phyloP scores from a whole-genome alignment of 30 jellyfish, hydroid and myxozoan species.

The Turritopsis dohrnii region DNA sequence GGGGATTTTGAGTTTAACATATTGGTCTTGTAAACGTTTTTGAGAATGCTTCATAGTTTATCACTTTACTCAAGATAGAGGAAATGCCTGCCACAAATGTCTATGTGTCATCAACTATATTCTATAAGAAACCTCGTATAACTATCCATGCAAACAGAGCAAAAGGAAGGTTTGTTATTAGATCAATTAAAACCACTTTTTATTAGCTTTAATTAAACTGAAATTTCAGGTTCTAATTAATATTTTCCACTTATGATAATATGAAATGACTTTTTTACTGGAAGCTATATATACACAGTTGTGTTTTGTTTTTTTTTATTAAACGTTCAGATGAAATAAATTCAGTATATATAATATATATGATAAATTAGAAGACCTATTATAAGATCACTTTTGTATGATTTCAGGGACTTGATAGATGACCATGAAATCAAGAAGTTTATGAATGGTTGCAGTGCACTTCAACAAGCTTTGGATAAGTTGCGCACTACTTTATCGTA shows the following conservation, averaged over 20 bases:
- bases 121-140: not conserved
- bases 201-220: not conserved
- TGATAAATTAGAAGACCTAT: too few relatives aligned
- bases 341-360: too few relatives aligned
- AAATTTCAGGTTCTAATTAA: not conserved
- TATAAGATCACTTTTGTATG: too few relatives aligned
- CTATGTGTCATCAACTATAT: not conserved
- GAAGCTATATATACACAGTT: too few relatives aligned
- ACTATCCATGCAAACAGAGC: not conserved
- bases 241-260: not conserved
- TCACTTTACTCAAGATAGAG: not conserved
- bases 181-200: too few relatives aligned
- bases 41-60: not conserved
- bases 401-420: constrained; percentile 42
- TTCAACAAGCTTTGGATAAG: constrained; percentile 36
- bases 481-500: constrained; percentile 36
- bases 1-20: not conserved
- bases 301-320: too few relatives aligned
- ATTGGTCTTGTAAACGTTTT: not conserved
- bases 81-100: not conserved
- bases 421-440: constrained; percentile 38
- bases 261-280: too few relatives aligned
- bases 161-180: not conserved
- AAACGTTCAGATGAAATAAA: too few relatives aligned
- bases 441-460: constrained; percentile 47